These are phyloP conservation scores for Cebus imitator DNA, from an alignment of 2,113 vertebrate genomes.

Conservation along the genomic window DNA sequence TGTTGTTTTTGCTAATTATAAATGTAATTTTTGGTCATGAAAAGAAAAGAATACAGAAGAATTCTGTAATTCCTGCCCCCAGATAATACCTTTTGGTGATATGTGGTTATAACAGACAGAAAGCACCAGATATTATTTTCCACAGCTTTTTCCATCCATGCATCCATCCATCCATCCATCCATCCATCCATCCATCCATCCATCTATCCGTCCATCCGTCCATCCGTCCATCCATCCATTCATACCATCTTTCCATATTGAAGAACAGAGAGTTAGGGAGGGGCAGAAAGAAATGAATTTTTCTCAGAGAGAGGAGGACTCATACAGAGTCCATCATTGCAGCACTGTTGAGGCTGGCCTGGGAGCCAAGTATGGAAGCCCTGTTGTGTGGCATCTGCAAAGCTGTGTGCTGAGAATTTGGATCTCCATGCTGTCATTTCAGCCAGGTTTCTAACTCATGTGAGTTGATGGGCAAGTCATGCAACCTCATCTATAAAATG, in stretches of 20 bases:
- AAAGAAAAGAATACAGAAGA: not conserved
- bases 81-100: not conserved
- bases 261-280: not conserved
- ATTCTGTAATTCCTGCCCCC: too few species aligned
- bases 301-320: not conserved
- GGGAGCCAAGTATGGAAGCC: not conserved
- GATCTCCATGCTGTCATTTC: not conserved
- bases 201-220: not conserved
- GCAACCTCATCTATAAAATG: not conserved
- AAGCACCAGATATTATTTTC: not conserved
- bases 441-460: not conserved
- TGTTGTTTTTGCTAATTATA: conserved; percentile 12
- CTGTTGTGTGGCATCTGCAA: fast-evolving
- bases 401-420: not conserved
- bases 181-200: not conserved
- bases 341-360: not conserved
- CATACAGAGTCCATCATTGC: too few species aligned
- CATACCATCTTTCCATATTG: not conserved
- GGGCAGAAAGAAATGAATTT: not conserved
- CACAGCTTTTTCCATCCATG: not conserved
- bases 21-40: not conserved
- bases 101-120: not conserved
- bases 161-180: not conserved
- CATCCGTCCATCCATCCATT: not conserved
- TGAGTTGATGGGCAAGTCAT: not conserved